A percentile compares a stretch with the other conserved stretches of the same genome.
phyloP scores from a whole-genome alignment of 2,797 vertebrate species.

The Labeo calbasu region DNA sequence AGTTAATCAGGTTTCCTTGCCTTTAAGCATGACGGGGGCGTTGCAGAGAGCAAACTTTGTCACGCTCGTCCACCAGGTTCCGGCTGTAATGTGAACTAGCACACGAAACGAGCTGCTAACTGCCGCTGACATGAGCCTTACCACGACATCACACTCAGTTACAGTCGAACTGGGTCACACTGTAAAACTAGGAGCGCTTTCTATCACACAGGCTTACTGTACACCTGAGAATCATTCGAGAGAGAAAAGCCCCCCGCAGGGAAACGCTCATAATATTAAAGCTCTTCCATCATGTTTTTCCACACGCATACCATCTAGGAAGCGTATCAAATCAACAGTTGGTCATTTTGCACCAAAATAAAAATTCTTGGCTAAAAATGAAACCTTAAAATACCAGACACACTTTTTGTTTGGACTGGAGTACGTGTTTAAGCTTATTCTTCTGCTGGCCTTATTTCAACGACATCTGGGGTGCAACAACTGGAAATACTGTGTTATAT shows the following conservation, averaged over 20 bases:
- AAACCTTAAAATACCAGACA: not conserved
- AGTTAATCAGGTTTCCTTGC: constrained; percentile 35
- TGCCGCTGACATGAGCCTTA: constrained; percentile 26
- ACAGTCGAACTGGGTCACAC: constrained; percentile 13
- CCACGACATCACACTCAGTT: not conserved
- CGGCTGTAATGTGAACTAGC: constrained; percentile 38
- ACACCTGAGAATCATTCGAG: not conserved
- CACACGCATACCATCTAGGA: not conserved
- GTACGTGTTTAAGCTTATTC: not conserved
- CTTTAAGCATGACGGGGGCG: constrained; percentile 23
- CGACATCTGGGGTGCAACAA: constrained; percentile 17
- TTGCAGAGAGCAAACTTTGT: constrained; percentile 19
- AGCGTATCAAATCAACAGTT: not conserved
- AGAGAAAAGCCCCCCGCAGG: not conserved
- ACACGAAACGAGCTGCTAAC: constrained; percentile 18
- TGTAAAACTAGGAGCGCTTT: constrained; percentile 11
- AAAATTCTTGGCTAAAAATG: not conserved
- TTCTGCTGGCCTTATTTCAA: constrained; percentile 7
- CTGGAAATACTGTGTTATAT: not conserved
- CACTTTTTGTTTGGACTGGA: not conserved
- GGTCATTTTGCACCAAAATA: not conserved
- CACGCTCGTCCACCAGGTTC: constrained; percentile 2
- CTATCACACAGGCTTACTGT: not conserved
- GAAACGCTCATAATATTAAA: not conserved
- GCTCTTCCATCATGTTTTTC: not conserved